These are phyloP conservation scores for Equus quagga DNA, from an alignment of 2,113 vertebrate species.

Conservation along the genomic window DNA sequence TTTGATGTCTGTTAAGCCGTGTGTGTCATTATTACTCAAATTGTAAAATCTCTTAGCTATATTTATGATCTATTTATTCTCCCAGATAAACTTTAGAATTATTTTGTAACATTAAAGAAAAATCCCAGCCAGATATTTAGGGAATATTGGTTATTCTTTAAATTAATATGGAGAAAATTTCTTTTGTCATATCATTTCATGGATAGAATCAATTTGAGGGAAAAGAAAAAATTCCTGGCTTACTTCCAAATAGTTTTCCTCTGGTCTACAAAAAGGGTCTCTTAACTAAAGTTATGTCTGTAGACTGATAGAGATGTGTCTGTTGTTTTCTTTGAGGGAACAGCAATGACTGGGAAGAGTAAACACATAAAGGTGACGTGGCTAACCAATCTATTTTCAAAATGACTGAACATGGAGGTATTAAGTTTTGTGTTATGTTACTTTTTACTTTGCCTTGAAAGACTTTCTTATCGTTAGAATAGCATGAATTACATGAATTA, in stretches of 20 bases:
- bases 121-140: not conserved
- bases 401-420: not conserved
- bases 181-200: not conserved
- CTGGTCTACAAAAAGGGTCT: not conserved
- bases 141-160: not conserved
- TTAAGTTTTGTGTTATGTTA: not conserved
- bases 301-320: not conserved
- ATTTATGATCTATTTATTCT: not conserved
- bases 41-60: not conserved
- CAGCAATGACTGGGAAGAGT: not conserved
- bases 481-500: not conserved
- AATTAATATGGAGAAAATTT: not conserved
- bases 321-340: not conserved
- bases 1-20: not conserved
- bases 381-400: not conserved
- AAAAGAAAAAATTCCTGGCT: not conserved
- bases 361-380: not conserved
- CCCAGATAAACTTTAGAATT: not conserved
- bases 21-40: not conserved
- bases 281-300: not conserved
- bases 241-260: not conserved
- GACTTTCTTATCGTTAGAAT: not conserved
- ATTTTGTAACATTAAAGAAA: conserved; percentile 38
- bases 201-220: not conserved
- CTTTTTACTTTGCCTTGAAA: not conserved